phyloP scores from a whole-genome alignment of 2,888 invertebrate genomes.

The Acleris cristana region DNA sequence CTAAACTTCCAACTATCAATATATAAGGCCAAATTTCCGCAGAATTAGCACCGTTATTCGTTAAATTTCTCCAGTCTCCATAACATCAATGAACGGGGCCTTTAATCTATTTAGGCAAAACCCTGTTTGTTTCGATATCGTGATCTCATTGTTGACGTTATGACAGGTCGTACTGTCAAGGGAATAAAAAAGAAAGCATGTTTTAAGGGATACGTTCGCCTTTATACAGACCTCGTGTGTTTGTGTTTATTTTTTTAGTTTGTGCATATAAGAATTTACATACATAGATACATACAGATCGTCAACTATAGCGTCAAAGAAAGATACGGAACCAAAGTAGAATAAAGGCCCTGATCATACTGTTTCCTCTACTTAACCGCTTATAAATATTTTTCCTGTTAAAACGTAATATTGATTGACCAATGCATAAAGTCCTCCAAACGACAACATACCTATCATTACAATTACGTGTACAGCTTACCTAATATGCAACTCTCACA shows the following conservation, averaged over 20 bases:
- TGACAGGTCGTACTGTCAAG: no score
- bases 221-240: no score
- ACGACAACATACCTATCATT: slow-evolving; percentile 17
- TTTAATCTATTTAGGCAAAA: no score
- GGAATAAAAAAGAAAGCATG: no score
- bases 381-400: slow-evolving; percentile 1
- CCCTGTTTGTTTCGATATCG: no score
- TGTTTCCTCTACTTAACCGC: background rate
- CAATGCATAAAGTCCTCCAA: slow-evolving; percentile 11
- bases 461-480: slow-evolving; percentile 22
- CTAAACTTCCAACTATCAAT: slow-evolving; percentile 33
- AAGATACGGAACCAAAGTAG: no score
- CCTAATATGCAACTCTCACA: slow-evolving; percentile 45
- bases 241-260: no score
- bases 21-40: slow-evolving; percentile 46
- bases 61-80: slow-evolving; percentile 23
- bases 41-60: slow-evolving; percentile 50
- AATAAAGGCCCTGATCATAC: slow-evolving; percentile 10
- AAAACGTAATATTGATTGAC: slow-evolving; percentile 1
- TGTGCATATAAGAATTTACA: no score
- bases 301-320: no score
- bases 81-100: background rate
- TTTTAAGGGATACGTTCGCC: no score
- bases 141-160: no score
- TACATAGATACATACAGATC: no score